These are phyloP conservation scores for Pachyrhynchus sulphureomaculatus DNA, from an alignment of 1,140 invertebrate genomes.

Conservation along the genomic window DNA sequence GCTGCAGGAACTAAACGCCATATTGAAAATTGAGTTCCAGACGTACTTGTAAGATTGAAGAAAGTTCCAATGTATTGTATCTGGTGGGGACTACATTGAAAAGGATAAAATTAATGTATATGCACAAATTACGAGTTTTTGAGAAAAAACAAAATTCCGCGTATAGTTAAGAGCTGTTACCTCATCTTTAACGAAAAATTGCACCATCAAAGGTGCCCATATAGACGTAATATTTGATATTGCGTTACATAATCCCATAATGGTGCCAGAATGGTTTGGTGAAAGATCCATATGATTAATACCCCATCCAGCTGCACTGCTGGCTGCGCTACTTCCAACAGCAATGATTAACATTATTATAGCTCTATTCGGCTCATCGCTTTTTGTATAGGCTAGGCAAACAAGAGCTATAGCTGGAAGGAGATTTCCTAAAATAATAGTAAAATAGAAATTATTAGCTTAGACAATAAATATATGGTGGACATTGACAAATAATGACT, in stretches of 20 bases:
- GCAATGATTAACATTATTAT: slow-evolving; percentile 63
- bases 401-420: slow-evolving; percentile 61
- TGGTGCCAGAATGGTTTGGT: slow-evolving; percentile 66
- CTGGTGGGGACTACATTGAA: too few relatives aligned
- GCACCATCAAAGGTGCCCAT: slow-evolving; percentile 60
- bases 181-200: slow-evolving; percentile 55
- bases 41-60: too few relatives aligned
- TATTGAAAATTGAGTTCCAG: too few relatives aligned
- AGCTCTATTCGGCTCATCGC: slow-evolving; percentile 48
- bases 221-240: slow-evolving; percentile 69
- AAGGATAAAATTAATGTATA: too few relatives aligned
- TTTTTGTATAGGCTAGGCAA: slow-evolving; percentile 49
- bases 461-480: too few relatives aligned
- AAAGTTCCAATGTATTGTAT: too few relatives aligned
- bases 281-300: slow-evolving; percentile 72
- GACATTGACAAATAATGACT: too few relatives aligned
- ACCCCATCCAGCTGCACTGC: slow-evolving; percentile 67
- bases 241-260: slow-evolving; percentile 77
- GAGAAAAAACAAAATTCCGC: too few relatives aligned
- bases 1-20: too few relatives aligned
- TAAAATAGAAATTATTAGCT: too few relatives aligned
- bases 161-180: too few relatives aligned
- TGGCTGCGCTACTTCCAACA: slow-evolving; percentile 72
- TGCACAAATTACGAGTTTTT: too few relatives aligned
- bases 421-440: slow-evolving; percentile 54